Evolutionary conservation across 2,888 invertebrate species (phyloP).

Genomic region (Lysandra bellargus): DNA sequence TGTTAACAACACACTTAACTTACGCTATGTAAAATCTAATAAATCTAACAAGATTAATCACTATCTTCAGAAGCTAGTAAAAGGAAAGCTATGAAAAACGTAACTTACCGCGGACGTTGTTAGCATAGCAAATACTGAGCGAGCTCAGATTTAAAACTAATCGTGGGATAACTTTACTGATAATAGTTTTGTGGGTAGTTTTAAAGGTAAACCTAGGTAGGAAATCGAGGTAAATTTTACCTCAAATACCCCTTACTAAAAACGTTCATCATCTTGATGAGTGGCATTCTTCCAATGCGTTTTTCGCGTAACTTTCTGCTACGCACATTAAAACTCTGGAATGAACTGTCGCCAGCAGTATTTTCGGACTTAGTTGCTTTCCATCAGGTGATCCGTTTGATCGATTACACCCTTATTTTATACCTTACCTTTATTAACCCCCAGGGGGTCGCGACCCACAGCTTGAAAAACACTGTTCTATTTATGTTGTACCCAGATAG

Average conservation of each 20-base stretch:
- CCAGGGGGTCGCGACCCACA: no score
- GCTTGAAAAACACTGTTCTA: no score
- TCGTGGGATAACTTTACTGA: constrained; percentile 38
- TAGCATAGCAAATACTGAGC: constrained; percentile 43
- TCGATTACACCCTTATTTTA: no score
- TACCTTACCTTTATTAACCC: no score
- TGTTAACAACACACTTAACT: background rate
- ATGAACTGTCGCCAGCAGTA: no score
- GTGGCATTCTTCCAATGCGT: no score
- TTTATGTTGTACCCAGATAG: no score
- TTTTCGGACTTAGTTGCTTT: no score
- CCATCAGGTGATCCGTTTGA: no score
- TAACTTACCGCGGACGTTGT: constrained; percentile 33
- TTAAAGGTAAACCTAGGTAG: background rate
- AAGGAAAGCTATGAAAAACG: constrained; percentile 25
- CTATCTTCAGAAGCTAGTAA: constrained; percentile 27
- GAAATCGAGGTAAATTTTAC: background rate
- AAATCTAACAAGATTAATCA: constrained; percentile 24
- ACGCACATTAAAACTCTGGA: no score
- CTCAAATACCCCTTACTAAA: background rate
- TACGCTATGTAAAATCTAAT: background rate
- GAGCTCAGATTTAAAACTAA: constrained; percentile 44
- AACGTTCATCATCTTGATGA: no score
- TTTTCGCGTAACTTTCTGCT: no score
- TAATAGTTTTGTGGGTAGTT: constrained; percentile 28